Conservation (phyloP, 2,113 vertebrate genomes). For the Tretioscincus oriximinensis region DNA sequence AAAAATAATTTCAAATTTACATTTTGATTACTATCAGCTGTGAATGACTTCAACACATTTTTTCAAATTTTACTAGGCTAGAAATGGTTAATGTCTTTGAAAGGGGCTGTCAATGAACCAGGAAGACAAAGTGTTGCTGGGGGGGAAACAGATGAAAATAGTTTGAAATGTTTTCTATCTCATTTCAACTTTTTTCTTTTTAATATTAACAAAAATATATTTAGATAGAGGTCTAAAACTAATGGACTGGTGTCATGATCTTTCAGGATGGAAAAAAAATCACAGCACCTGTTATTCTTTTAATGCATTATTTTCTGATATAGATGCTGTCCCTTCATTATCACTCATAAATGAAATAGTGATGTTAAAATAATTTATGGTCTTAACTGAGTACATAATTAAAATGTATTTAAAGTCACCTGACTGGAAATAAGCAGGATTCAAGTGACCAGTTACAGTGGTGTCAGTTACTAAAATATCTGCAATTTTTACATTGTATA, state of each 20-base stretch:
- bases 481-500: neutral
- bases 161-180: slow-evolving; percentile 57
- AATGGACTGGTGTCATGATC: neutral
- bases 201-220: slow-evolving; percentile 7
- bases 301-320: neutral
- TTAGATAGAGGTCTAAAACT: neutral
- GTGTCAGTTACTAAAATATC: too few relatives aligned
- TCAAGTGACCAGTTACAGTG: slow-evolving; percentile 11
- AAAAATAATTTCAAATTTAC: neutral
- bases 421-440: neutral
- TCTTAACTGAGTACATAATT: neutral
- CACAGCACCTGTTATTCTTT: slow-evolving; percentile 39
- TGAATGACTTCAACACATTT: slow-evolving; percentile 49
- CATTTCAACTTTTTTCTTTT: slow-evolving; percentile 18
- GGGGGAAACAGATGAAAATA: slow-evolving; percentile 53
- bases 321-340: neutral
- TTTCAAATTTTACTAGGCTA: slow-evolving; percentile 62
- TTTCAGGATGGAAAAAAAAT: neutral
- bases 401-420: neutral
- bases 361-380: neutral
- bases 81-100: slow-evolving; percentile 62
- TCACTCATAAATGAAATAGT: neutral
- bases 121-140: slow-evolving; percentile 42
- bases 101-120: slow-evolving; percentile 62
- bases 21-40: slow-evolving; percentile 7